These are phyloP conservation scores for Diadophis punctatus DNA, from an alignment of 2,113 vertebrate species.

Conservation along the genomic window DNA sequence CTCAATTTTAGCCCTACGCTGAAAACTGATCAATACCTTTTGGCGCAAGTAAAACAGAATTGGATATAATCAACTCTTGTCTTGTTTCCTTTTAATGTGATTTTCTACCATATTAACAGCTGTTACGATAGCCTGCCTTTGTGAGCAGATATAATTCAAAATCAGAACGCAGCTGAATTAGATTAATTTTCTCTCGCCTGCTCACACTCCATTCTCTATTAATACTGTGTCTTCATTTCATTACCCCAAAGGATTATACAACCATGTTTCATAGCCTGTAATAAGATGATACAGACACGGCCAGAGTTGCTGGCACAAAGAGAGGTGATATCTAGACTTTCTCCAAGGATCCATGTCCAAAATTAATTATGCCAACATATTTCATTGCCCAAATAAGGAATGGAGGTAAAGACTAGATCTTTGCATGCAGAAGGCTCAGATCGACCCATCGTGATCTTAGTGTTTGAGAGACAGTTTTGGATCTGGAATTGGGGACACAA, in stretches of 20 bases:
- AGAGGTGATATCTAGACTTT: background rate
- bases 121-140: constrained; percentile 62
- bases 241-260: background rate
- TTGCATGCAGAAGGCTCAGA: background rate
- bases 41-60: constrained; percentile 51
- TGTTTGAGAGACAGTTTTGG: background rate
- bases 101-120: constrained; percentile 64
- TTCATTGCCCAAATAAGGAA: background rate
- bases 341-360: constrained; percentile 14
- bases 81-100: constrained; percentile 65
- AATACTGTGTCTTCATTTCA: constrained; percentile 26
- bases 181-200: constrained; percentile 35
- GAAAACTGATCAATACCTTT: constrained; percentile 60
- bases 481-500: background rate
- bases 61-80: constrained; percentile 60
- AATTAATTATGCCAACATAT: background rate
- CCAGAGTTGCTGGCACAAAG: constrained; percentile 1
- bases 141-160: constrained; percentile 54
- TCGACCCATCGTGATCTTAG: background rate
- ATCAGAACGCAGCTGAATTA: constrained; percentile 52
- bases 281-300: constrained; percentile 20
- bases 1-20: constrained; percentile 10
- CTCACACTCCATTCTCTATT: background rate
- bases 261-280: background rate
- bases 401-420: background rate